Percentiles rank a stretch among this genome's conserved stretches.
Conservation (phyloP, 2,888 invertebrate species). For the Meiosimyza decipiens region DNA sequence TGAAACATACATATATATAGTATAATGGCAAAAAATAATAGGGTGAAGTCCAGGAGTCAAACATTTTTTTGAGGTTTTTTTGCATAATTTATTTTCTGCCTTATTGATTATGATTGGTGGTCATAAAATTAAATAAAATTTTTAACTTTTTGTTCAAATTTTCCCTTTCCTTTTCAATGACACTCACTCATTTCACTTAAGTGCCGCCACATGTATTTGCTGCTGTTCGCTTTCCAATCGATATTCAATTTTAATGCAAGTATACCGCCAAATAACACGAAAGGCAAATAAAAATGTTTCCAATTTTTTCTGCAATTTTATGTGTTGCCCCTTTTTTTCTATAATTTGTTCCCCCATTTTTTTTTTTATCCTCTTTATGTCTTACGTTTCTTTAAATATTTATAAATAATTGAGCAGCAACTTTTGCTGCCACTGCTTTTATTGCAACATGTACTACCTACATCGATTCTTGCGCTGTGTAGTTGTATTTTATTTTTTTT, state of each 20-base stretch:
- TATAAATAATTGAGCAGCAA: conserved; percentile 27
- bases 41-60: no score
- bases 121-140: no score
- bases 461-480: background rate
- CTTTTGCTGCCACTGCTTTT: background rate
- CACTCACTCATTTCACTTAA: no score
- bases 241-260: conserved; percentile 32
- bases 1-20: no score
- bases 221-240: conserved; percentile 12
- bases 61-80: no score
- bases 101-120: no score
- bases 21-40: no score
- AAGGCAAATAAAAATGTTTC: conserved; percentile 13
- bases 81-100: no score
- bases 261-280: conserved; percentile 21
- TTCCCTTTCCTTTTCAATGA: background rate
- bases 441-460: background rate
- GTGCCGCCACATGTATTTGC: background rate
- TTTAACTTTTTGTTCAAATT: no score
- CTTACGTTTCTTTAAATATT: conserved; percentile 19
- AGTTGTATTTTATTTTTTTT: background rate
- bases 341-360: background rate
- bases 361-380: background rate
- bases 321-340: background rate
- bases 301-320: background rate